These are phyloP conservation scores for Mionectes macconnelli DNA, from an alignment of 2,113 vertebrate genomes.

Conservation along the genomic window DNA sequence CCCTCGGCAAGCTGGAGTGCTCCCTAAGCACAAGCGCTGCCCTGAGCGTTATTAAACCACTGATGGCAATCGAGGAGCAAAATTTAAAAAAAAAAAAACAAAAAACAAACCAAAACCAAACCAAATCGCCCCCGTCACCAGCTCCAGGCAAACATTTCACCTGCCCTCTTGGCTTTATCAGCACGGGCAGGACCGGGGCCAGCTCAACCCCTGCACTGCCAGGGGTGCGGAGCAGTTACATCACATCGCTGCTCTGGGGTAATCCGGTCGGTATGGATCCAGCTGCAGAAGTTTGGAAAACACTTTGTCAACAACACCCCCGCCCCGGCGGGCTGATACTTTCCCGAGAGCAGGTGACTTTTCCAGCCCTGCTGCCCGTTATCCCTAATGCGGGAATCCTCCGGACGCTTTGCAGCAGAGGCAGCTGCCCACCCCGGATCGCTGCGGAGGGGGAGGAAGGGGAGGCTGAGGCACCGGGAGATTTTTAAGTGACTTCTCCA, in stretches of 20 bases:
- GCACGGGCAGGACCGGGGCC: background rate
- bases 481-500: slow-evolving; percentile 24
- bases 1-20: background rate
- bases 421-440: background rate
- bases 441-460: background rate
- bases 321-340: background rate
- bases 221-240: background rate
- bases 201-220: background rate
- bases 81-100: background rate
- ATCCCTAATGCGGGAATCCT: background rate
- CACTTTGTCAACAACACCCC: slow-evolving; percentile 4
- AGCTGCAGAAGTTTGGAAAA: slow-evolving; percentile 46
- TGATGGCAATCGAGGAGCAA: background rate
- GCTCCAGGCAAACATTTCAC: background rate
- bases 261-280: background rate
- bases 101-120: background rate
- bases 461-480: background rate
- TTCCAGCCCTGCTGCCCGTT: background rate
- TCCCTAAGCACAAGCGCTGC: background rate
- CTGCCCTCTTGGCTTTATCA: background rate
- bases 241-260: background rate
- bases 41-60: background rate
- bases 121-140: background rate
- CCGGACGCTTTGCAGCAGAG: background rate
- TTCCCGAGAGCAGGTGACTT: background rate